Percentiles rank a stretch among this genome's conserved stretches.
Evolutionary conservation across 2,888 invertebrate genomes (phyloP).

Genomic region (Drepana falcataria): DNA sequence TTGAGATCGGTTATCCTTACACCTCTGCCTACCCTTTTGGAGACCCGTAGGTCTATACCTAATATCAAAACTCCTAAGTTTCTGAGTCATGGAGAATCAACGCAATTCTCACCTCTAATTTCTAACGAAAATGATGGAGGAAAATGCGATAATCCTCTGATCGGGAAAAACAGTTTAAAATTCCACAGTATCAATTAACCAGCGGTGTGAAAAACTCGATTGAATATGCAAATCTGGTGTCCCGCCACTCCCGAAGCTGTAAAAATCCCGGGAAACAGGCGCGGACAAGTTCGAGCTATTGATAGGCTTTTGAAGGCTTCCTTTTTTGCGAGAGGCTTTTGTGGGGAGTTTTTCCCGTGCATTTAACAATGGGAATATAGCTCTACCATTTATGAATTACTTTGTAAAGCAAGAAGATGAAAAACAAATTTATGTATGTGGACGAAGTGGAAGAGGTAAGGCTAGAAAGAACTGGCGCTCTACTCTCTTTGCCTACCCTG

Average conservation of each 20-base stretch:
- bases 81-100: too few species aligned
- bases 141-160: not conserved
- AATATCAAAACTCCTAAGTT: too few species aligned
- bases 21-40: too few species aligned
- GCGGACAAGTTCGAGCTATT: conserved; percentile 57
- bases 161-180: not conserved
- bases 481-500: too few species aligned
- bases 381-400: conserved; percentile 21
- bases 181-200: conserved; percentile 46
- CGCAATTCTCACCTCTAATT: too few species aligned
- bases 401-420: not conserved
- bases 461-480: too few species aligned
- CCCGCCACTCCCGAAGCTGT: conserved; percentile 11
- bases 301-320: conserved; percentile 55
- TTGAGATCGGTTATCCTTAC: too few species aligned
- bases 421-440: too few species aligned
- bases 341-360: conserved; percentile 31
- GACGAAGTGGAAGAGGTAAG: too few species aligned
- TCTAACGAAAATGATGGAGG: not conserved
- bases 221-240: conserved; percentile 68
- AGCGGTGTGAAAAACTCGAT: conserved; percentile 39
- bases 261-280: conserved; percentile 22
- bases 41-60: too few species aligned
- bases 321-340: conserved; percentile 43
- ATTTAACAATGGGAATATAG: conserved; percentile 11